Conservation (phyloP, 2,797 vertebrate genomes). For the Leptatherina wallacei region DNA sequence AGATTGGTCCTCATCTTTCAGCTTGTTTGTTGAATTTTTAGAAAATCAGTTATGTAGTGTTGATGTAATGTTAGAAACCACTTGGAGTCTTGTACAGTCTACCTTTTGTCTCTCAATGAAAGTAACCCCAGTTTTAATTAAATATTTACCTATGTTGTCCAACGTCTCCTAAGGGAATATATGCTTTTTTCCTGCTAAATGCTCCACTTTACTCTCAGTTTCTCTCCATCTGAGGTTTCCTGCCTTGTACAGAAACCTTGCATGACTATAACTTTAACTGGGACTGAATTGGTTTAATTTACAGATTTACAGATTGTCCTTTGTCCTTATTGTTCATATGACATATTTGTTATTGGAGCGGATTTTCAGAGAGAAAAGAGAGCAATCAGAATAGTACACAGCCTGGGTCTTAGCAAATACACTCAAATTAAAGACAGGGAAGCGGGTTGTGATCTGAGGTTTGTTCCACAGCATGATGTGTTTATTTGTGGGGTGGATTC, state of each 20-base stretch:
- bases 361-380: neutral
- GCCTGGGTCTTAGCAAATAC: neutral
- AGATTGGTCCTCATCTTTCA: neutral
- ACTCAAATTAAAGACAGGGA: neutral
- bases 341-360: neutral
- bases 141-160: slow-evolving; percentile 3
- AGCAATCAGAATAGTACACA: neutral
- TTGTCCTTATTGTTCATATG: neutral
- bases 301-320: neutral
- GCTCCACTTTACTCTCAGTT: slow-evolving; percentile 1
- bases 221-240: neutral
- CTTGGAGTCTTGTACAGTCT: neutral
- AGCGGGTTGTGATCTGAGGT: neutral
- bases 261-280: neutral
- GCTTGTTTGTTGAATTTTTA: neutral
- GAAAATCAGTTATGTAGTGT: neutral
- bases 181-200: slow-evolving; percentile 3
- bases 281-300: neutral
- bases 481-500: too few species aligned
- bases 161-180: neutral
- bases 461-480: too few species aligned
- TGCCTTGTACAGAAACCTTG: neutral
- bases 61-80: neutral
- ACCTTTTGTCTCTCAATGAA: neutral
- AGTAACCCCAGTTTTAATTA: neutral